Conservation (phyloP, 2,113 vertebrate genomes). For the Leptocoma aspasia region DNA sequence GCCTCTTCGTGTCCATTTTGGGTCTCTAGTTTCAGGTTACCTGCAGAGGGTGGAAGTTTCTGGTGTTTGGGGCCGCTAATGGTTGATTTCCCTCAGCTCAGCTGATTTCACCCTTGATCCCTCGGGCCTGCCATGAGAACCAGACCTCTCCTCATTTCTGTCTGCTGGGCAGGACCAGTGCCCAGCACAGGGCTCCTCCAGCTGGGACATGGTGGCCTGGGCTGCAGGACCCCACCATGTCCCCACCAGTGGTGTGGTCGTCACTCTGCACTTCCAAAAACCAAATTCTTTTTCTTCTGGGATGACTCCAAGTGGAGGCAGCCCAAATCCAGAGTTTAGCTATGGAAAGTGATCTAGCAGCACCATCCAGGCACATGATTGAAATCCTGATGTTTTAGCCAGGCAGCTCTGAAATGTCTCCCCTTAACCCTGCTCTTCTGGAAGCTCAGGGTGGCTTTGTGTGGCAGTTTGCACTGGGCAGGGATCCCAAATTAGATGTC, state of each 20-base stretch:
- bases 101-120: neutral
- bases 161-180: neutral
- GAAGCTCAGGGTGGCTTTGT: neutral
- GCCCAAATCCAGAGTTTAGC: neutral
- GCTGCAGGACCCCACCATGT: neutral
- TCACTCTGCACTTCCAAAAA: neutral
- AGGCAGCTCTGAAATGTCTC: rapidly evolving
- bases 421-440: neutral
- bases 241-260: neutral
- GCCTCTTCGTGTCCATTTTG: rapidly evolving
- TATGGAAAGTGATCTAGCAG: neutral
- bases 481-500: neutral
- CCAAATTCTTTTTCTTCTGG: neutral
- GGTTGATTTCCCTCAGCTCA: neutral
- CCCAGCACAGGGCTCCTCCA: neutral
- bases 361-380: rapidly evolving
- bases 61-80: neutral
- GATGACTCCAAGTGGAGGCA: neutral
- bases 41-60: neutral
- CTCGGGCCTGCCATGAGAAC: neutral
- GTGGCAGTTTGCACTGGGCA: neutral
- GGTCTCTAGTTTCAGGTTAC: neutral
- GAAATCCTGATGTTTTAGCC: neutral
- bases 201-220: neutral
- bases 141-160: neutral